Conservation (phyloP, 1,140 invertebrate species). For the Linepithema humile region DNA sequence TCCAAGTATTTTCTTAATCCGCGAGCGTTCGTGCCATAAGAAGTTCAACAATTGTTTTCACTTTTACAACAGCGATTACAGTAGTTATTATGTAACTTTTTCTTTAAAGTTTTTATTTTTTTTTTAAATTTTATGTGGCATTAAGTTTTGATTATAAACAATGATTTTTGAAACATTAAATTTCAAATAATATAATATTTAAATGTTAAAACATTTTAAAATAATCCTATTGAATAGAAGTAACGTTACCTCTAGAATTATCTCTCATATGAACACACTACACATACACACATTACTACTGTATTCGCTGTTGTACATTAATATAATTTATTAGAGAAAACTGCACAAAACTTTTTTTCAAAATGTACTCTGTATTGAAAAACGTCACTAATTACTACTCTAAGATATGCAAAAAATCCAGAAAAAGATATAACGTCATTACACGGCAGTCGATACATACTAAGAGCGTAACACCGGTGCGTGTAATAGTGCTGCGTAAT, state of each 20-base stretch:
- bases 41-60: background rate
- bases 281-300: no score
- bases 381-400: no score
- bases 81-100: background rate
- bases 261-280: no score
- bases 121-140: background rate
- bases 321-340: background rate
- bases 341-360: background rate
- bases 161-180: background rate
- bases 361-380: background rate
- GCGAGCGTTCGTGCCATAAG: background rate
- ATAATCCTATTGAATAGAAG: no score
- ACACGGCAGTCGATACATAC: constrained; percentile 11
- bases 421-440: background rate
- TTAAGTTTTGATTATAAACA: background rate
- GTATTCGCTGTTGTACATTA: background rate
- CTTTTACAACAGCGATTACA: background rate
- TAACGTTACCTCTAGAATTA: no score
- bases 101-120: background rate
- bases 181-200: background rate
- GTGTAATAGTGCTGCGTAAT: constrained; percentile 67
- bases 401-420: background rate
- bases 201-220: background rate
- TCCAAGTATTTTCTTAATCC: constrained; percentile 39
- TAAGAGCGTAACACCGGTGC: constrained; percentile 10